Evolutionary conservation across 2,113 vertebrate species (phyloP), one percentile per base, ranked within the genome.

Genomic region (Maccullochella peelii): DNA sequence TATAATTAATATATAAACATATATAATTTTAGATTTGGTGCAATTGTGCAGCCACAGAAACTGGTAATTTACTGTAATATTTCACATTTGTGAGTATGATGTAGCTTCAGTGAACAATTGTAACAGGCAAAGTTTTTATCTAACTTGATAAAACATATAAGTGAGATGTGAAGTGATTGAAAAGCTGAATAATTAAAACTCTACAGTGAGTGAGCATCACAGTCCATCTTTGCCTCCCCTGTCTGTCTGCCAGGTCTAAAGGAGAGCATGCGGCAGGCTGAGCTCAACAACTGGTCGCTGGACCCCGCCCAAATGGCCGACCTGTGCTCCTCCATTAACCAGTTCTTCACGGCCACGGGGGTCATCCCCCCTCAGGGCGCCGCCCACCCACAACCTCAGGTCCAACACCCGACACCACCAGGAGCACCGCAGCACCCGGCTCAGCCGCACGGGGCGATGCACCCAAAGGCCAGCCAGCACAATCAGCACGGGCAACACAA

Each of bases 221-320:
- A n/a, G 49, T 68, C n/a, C 18, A 8, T 40, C 8, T 23, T 55
- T 63, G 10, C 5, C 20, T 21, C 49, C 18, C 77, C 27, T 59
- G 20, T 79, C 11, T 47, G 57, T 80, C 62, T 14, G 12, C 40
- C 90, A 97, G 97, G 96, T 89, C 93, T 97, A 71, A 97, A 96
- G 94, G 96, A 97, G 92, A 97, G 95, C 90, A 97, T 97, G 96
- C 95, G 95, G 57, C 96, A 97, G 90, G 97, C 97, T 38, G 96
- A 97, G 92, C 96, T 96, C 87, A 97, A 96, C 94, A 97, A 97
- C 94, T 97, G 97, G 97, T 95, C 96, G 5, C 94, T 97, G 88
- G 97, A 97, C 83, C 91, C 96, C 12, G 90, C 95, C 80, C 96
- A 97, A 86, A 96, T 97, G 89, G 96, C 96, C 18, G 96, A 97